These are phyloP conservation scores for Nothoprocta pentlandii DNA, from an alignment of 2,113 vertebrate genomes.

Conservation along the genomic window DNA sequence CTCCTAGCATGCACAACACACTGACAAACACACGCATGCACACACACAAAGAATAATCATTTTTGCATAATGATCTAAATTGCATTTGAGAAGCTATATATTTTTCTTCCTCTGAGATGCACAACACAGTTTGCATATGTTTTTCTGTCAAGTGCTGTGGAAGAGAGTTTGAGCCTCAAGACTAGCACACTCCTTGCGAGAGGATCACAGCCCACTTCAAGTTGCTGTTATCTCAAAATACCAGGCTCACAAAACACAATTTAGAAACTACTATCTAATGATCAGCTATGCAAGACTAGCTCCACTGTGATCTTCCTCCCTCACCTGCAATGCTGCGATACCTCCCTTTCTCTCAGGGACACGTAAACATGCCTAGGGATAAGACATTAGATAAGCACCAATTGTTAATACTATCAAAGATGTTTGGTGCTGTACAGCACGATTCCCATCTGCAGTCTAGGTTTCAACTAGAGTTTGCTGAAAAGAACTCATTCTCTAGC, in stretches of 20 bases:
- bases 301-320: not conserved
- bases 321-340: not conserved
- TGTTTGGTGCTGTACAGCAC: not conserved
- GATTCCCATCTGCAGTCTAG: not conserved
- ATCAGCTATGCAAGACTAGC: not conserved
- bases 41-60: not conserved
- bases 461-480: not conserved
- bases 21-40: not conserved
- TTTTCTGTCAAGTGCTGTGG: conserved; percentile 6
- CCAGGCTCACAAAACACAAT: not conserved
- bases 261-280: not conserved
- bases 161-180: not conserved
- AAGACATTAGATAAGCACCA: not conserved
- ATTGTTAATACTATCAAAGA: not conserved
- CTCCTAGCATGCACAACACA: not conserved
- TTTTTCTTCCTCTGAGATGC: conserved; percentile 3
- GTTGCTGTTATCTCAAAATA: not conserved
- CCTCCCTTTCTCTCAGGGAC: not conserved
- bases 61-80: not conserved
- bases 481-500: not conserved
- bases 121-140: not conserved
- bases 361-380: not conserved
- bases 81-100: not conserved
- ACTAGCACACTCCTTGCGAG: not conserved
- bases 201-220: not conserved